These are phyloP conservation scores for Macrobrachium nipponense DNA, from an alignment of 1,140 invertebrate species.

Conservation along the genomic window DNA sequence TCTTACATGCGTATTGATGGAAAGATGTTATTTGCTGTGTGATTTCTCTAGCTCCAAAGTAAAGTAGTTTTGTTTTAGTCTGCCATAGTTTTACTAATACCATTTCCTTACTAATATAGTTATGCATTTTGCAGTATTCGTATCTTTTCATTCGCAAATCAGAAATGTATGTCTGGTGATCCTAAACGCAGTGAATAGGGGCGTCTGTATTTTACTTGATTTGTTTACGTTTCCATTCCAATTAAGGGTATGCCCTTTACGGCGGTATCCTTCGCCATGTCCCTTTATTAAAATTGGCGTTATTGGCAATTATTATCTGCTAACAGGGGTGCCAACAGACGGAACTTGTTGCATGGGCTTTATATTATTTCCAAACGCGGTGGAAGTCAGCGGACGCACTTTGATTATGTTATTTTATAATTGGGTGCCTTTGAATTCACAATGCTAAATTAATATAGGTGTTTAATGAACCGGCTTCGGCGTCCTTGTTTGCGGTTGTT, in stretches of 20 bases:
- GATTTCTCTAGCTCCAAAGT: neutral
- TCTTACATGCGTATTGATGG: slow-evolving; percentile 27
- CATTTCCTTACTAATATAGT: no score
- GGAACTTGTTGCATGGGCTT: neutral
- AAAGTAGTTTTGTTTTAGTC: slow-evolving; percentile 4
- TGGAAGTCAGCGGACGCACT: neutral
- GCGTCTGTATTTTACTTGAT: neutral
- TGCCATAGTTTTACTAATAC: neutral
- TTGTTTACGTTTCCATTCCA: neutral
- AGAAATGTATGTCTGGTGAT: no score
- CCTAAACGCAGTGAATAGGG: no score
- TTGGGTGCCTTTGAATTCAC: no score
- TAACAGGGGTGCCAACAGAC: slow-evolving; percentile 14
- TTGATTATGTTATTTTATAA: neutral
- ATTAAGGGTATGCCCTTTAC: neutral
- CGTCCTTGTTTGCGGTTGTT: neutral
- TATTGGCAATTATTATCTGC: slow-evolving; percentile 22
- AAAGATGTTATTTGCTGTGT: slow-evolving; percentile 24
- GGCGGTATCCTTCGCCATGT: slow-evolving; percentile 25
- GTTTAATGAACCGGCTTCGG: neutral
- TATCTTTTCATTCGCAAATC: no score
- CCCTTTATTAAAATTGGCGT: slow-evolving; percentile 41
- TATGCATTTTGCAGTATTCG: no score
- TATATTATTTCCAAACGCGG: neutral
- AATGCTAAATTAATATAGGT: neutral